A percentile compares a stretch with the other conserved stretches of the same genome.
phyloP scores from a whole-genome alignment of 2,888 invertebrate species.

The Dicycla oo region DNA sequence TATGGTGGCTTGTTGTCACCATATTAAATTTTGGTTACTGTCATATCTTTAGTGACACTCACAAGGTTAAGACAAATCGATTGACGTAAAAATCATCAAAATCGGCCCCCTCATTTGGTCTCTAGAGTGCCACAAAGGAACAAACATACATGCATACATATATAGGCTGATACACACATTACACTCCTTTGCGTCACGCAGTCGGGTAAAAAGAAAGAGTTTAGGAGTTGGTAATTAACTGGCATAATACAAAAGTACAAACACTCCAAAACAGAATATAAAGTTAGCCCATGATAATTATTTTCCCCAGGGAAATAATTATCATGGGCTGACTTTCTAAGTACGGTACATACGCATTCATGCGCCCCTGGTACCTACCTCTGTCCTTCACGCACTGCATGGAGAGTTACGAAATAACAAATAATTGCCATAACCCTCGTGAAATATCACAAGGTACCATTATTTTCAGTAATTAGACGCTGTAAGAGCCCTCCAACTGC shows the following conservation, averaged over 20 bases:
- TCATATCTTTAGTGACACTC: no score
- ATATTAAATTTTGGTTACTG: no score
- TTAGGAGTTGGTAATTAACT: neutral
- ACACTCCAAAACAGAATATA: neutral
- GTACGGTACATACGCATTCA: constrained; percentile 9
- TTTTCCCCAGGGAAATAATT: constrained; percentile 13
- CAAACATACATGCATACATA: no score
- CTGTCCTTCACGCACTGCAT: neutral
- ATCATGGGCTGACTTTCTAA: constrained; percentile 1
- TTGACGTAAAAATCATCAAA: no score
- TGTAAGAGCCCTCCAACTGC: constrained; percentile 63
- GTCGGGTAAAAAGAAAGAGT: neutral
- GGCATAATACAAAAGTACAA: neutral
- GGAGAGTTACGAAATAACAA: constrained; percentile 40
- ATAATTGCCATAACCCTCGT: constrained; percentile 53
- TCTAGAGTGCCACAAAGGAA: no score
- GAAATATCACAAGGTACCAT: constrained; percentile 68
- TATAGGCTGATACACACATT: no score
- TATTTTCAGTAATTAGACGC: constrained; percentile 75
- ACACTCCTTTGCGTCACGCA: no score
- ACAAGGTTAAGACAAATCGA: no score
- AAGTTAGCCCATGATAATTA: no score
- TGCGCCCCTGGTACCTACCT: constrained; percentile 9
- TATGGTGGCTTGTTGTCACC: no score
- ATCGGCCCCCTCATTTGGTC: no score